A percentile compares a stretch with the other conserved stretches of the same genome.
Evolutionary conservation across 2,797 vertebrate species (phyloP).

Genomic region (Molossus molossus): DNA sequence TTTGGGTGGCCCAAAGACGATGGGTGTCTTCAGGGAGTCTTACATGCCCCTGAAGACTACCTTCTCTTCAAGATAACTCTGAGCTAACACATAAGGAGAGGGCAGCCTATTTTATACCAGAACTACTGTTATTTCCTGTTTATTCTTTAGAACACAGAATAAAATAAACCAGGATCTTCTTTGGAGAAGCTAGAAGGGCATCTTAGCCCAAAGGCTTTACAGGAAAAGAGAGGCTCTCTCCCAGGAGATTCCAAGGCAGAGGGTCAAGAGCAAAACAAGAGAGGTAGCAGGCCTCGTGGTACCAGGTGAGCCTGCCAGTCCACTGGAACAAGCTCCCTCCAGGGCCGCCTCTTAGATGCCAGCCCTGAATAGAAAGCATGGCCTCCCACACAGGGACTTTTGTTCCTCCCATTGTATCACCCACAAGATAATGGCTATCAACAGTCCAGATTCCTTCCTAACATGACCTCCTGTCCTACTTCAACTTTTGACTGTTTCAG

Average conservation of each 20-base stretch:
- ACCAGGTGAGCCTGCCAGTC: background rate
- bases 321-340: background rate
- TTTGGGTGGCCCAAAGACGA: background rate
- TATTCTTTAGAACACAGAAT: background rate
- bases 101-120: background rate
- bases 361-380: background rate
- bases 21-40: background rate
- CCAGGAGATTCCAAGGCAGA: background rate
- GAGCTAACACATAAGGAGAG: background rate
- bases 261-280: background rate
- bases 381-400: background rate
- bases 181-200: conserved; percentile 59
- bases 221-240: conserved; percentile 8
- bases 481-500: background rate
- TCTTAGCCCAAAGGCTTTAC: background rate
- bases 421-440: background rate
- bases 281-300: background rate
- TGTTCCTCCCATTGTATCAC: background rate
- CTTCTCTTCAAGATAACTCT: background rate
- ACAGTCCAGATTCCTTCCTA: background rate
- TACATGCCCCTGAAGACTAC: background rate
- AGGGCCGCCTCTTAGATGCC: background rate
- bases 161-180: conserved; percentile 54
- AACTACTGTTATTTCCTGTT: background rate
- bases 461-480: background rate